phyloP scores from a whole-genome alignment of 1,140 invertebrate genomes.

The Drosophila asahinai region DNA sequence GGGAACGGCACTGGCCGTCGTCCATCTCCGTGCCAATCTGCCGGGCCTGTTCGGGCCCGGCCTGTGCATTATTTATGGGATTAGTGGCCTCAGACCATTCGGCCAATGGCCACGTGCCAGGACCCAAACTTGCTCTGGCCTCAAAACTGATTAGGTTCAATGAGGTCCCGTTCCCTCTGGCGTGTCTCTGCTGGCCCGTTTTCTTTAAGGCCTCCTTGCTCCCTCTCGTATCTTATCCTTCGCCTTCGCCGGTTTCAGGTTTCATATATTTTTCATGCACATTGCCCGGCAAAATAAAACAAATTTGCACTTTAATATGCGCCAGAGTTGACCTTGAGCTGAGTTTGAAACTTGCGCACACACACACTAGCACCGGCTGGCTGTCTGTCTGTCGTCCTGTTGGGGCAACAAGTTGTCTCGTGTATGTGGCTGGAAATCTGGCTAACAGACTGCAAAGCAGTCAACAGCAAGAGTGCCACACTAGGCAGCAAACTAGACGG shows the following conservation, averaged over 20 bases:
- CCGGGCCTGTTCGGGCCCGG: constrained; percentile 18
- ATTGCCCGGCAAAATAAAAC: constrained; percentile 69
- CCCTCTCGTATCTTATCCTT: neutral
- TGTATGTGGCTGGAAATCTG: constrained; percentile 59
- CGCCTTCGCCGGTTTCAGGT: constrained; percentile 33
- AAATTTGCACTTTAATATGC: constrained; percentile 81
- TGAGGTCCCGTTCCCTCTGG: constrained; percentile 53
- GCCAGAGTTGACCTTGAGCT: constrained; percentile 62
- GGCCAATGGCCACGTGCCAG: constrained; percentile 66
- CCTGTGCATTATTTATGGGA: constrained; percentile 77
- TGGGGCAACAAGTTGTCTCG: constrained; percentile 70
- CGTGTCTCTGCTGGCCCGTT: constrained; percentile 39
- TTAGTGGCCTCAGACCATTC: constrained; percentile 64
- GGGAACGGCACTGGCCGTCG: neutral
- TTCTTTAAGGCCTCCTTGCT: constrained; percentile 9
- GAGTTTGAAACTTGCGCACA: constrained; percentile 39
- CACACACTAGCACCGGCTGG: constrained; percentile 15
- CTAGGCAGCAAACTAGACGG: constrained; percentile 34
- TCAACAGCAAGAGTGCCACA: constrained; percentile 46
- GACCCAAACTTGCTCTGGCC: constrained; percentile 61
- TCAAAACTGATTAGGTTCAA: constrained; percentile 80
- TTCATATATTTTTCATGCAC: constrained; percentile 74
- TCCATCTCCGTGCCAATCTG: constrained; percentile 32
- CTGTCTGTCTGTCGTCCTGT: constrained; percentile 22
- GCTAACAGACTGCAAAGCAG: constrained; percentile 50